Conservation (phyloP, 1,140 invertebrate genomes). For the Oreohelix idahoensis region DNA sequence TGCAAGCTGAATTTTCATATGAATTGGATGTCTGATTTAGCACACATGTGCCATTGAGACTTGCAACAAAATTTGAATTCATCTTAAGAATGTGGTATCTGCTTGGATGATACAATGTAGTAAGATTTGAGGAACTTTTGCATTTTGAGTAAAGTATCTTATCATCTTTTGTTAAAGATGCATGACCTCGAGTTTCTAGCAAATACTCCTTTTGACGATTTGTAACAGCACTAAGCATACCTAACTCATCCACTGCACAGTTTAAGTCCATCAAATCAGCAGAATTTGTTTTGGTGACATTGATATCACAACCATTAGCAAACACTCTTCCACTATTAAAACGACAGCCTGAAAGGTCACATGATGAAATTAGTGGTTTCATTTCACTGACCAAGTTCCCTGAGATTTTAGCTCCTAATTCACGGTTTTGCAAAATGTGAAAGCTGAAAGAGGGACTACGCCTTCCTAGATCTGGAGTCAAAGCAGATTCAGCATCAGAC, state of each 20-base stretch:
- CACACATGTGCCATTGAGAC: not conserved
- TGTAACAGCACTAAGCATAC: conserved; percentile 65
- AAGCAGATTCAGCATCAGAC: not conserved
- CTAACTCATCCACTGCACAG: conserved; percentile 62
- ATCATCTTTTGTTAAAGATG: not conserved
- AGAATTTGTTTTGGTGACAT: not conserved
- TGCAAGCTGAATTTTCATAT: not conserved
- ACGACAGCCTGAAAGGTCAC: not conserved
- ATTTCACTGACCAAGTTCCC: not conserved
- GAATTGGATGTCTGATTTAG: not conserved
- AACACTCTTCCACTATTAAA: not conserved
- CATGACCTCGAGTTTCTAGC: not conserved
- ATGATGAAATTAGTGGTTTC: not conserved
- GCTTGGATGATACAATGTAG: conserved; percentile 6
- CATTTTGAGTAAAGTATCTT: conserved; percentile 24
- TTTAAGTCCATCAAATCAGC: conserved; percentile 57
- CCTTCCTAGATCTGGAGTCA: not conserved
- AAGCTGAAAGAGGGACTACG: not conserved
- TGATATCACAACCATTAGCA: not conserved
- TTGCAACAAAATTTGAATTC: conserved; percentile 9
- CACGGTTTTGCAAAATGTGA: conserved; percentile 4
- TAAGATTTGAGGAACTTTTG: conserved; percentile 33
- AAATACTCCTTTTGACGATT: conserved; percentile 62
- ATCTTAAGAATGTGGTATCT: not conserved
- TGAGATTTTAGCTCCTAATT: not conserved